Base-by-base conservation (phyloP, 1,140 invertebrate genomes). In the Euglossa dilemma region DNA sequence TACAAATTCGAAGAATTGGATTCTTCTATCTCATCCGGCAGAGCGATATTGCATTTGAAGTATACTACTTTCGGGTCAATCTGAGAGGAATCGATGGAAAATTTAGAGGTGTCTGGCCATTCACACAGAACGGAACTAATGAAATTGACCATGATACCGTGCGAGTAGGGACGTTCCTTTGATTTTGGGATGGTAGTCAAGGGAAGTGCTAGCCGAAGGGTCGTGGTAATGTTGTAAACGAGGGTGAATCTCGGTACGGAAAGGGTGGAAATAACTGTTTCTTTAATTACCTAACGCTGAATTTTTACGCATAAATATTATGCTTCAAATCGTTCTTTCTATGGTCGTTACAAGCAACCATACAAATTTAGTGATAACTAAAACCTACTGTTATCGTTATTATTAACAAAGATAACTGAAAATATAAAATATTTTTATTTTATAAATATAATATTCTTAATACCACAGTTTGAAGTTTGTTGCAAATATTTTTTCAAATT, bases 111-210 rank as follows among this genome's bases (percentile, higher is more conserved):
- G 87, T 88, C 86, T 83, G 81, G 61, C 67, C 64, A 72, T 72
- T 76, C 70, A 56, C 83, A 73, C 80, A 85, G 73, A 47, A 70
- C 79, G n/a, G 57, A 61, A n/a, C 72, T 88, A 88, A 88, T 88
- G 86, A 85, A 88, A 88, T 88, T 88, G 87, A 88, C 83, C 87
- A 83, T 88, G 87, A 88, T 88, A 88, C 83, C 57, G 72, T 64
- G 28, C 75, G 73, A 80, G 87, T 59, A 76, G 71, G 56, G 83
- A 76, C 47, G 79, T 85, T 88, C 86, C 87, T 88, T 88, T 88
- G 86, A 88, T 88, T 88, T 87, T 67, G 66, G 87, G 77, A 76
- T 47, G 84, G 78, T 66, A 74, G 73, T 71, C 63, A 71, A 79
- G 83, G 54, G 86, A 87, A 88, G 80, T 85, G 86, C 70, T 56